Percentiles rank a stretch among this genome's conserved stretches.
phyloP scores from a whole-genome alignment of 2,888 invertebrate genomes.

The Rhagophthalmus giganteus region DNA sequence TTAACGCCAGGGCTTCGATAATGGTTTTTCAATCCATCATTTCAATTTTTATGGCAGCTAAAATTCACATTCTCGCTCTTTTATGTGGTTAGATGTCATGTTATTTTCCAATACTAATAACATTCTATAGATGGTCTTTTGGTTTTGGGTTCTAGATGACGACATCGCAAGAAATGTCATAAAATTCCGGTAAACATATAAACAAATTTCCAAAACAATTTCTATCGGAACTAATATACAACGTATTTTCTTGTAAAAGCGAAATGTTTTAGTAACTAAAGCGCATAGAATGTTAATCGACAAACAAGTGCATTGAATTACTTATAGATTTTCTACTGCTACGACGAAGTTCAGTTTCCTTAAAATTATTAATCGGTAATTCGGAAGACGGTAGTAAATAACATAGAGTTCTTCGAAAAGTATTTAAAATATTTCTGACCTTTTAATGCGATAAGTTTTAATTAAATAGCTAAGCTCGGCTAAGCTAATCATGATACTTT shows the following conservation, averaged over 20 bases:
- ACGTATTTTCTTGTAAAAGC: too few species aligned
- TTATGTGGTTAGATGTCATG: slow-evolving; percentile 28
- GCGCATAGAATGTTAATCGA: too few species aligned
- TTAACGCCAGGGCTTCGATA: slow-evolving; percentile 32
- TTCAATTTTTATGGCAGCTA: slow-evolving; percentile 38
- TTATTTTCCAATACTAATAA: slow-evolving; percentile 26
- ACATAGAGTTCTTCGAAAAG: slow-evolving; percentile 19
- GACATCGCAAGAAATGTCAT: slow-evolving; percentile 6
- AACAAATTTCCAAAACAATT: too few species aligned
- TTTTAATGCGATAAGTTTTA: slow-evolving; percentile 41
- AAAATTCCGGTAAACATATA: slow-evolving; percentile 1
- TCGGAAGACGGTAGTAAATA: slow-evolving; percentile 21
- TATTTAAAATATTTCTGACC: slow-evolving; percentile 32
- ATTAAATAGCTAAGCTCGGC: slow-evolving; percentile 39
- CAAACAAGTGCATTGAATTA: too few species aligned
- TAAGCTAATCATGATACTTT: slow-evolving; percentile 35
- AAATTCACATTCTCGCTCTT: slow-evolving; percentile 32
- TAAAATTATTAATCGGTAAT: slow-evolving; percentile 18
- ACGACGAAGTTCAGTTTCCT: background rate
- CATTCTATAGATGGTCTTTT: slow-evolving; percentile 12
- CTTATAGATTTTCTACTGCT: too few species aligned
- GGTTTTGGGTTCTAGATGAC: slow-evolving; percentile 14
- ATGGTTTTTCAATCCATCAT: slow-evolving; percentile 38
- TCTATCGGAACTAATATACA: too few species aligned
- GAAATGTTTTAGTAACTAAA: too few species aligned